Percentiles rank a stretch among this genome's conserved stretches.
These are phyloP conservation scores for Acropternis orthonyx DNA, from an alignment of 2,797 vertebrate species.

Conservation along the genomic window DNA sequence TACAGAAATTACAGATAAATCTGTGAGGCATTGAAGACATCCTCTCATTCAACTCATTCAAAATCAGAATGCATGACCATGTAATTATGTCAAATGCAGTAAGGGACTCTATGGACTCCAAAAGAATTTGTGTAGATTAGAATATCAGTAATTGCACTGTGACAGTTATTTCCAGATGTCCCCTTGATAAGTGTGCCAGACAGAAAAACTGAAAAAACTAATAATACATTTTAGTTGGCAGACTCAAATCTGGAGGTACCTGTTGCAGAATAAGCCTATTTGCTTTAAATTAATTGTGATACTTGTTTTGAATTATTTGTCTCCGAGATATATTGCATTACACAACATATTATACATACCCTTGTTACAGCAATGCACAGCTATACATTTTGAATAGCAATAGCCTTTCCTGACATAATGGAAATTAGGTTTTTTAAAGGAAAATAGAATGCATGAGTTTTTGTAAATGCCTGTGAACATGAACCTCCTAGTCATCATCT, in stretches of 20 bases:
- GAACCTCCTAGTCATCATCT: background rate
- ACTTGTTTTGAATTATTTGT: background rate
- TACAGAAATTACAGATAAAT: constrained; percentile 2
- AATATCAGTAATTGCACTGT: background rate
- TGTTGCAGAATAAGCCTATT: background rate
- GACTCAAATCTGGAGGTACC: background rate
- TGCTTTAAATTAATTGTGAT: background rate
- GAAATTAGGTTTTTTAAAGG: background rate
- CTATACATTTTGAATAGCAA: background rate
- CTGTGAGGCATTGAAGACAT: background rate
- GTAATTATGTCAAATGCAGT: background rate
- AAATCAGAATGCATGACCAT: constrained; percentile 20
- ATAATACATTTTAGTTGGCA: background rate
- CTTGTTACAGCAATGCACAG: background rate
- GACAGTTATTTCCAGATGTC: background rate
- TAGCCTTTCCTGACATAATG: background rate
- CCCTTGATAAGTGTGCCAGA: background rate
- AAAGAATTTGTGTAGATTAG: background rate
- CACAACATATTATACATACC: background rate
- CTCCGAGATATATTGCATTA: background rate
- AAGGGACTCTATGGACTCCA: background rate
- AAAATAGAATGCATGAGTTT: background rate
- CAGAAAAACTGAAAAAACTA: background rate
- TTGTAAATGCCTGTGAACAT: background rate
- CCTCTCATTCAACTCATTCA: background rate